A percentile compares a stretch with the other conserved stretches of the same genome.
Evolutionary conservation across 2,797 vertebrate genomes (phyloP).

Genomic region (Anolis apletophallus): DNA sequence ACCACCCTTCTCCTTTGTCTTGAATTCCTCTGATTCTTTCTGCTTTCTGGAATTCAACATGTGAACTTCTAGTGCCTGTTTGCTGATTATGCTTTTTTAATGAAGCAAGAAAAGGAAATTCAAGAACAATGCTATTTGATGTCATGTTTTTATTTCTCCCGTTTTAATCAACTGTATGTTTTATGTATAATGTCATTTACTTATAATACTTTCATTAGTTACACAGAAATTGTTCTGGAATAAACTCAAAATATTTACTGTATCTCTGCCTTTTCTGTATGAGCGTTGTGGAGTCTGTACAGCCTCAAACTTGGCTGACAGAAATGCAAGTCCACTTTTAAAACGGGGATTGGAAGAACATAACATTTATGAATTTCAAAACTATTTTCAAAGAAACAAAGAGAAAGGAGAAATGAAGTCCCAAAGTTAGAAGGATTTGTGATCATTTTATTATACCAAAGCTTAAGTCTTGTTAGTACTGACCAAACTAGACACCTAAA

Average conservation of each 20-base stretch:
- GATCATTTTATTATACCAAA: too few species aligned
- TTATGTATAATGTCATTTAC: neutral
- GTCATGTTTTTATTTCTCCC: neutral
- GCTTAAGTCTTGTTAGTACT: too few species aligned
- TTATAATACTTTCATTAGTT: neutral
- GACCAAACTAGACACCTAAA: too few species aligned
- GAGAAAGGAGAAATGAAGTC: neutral
- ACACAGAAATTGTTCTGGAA: conserved; percentile 6
- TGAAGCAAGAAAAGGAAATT: conserved; percentile 16
- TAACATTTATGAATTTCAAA: neutral
- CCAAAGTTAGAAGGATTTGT: neutral
- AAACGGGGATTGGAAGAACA: neutral
- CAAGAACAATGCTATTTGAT: neutral
- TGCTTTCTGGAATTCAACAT: neutral
- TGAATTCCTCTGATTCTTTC: neutral
- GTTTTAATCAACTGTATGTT: neutral
- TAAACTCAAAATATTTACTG: conserved; percentile 25
- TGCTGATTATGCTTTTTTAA: neutral
- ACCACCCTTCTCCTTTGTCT: neutral
- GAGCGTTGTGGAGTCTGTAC: neutral
- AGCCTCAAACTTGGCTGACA: neutral
- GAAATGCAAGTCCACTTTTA: neutral
- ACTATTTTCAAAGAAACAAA: neutral
- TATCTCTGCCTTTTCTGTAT: neutral
- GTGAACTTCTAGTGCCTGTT: conserved; percentile 3